These are phyloP conservation scores for Prorops nasuta DNA, from an alignment of 1,140 invertebrate genomes.

Conservation along the genomic window DNA sequence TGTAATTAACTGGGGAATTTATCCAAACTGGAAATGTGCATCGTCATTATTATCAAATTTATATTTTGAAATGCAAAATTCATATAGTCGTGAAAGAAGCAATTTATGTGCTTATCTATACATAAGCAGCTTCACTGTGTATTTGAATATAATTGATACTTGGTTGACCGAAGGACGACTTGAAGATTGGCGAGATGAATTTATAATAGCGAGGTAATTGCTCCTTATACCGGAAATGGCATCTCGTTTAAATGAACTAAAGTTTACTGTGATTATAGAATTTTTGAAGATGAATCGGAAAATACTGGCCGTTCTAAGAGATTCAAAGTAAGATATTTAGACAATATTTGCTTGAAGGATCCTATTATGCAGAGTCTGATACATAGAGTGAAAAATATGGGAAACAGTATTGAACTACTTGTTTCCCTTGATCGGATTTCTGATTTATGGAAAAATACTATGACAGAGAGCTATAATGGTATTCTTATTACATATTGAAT, in stretches of 20 bases:
- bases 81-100: slow-evolving; percentile 45
- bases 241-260: too few relatives aligned
- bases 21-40: slow-evolving; percentile 44
- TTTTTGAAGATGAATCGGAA: slow-evolving; percentile 20
- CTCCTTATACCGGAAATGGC: too few relatives aligned
- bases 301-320: slow-evolving; percentile 27
- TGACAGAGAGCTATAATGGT: slow-evolving; percentile 23
- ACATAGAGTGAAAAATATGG: slow-evolving; percentile 48
- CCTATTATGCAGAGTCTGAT: slow-evolving; percentile 47
- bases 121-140: slow-evolving; percentile 53
- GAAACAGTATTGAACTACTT: slow-evolving; percentile 49
- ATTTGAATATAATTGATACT: slow-evolving; percentile 57
- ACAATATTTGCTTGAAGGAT: slow-evolving; percentile 34
- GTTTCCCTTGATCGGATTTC: slow-evolving; percentile 47
- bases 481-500: not conserved
- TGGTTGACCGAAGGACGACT: slow-evolving; percentile 59
- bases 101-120: slow-evolving; percentile 56
- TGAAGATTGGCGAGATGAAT: slow-evolving; percentile 58
- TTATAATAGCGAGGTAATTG: slow-evolving; percentile 55
- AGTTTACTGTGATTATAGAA: slow-evolving; percentile 19
- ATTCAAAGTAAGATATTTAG: slow-evolving; percentile 35
- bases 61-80: slow-evolving; percentile 50
- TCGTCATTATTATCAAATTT: slow-evolving; percentile 51
- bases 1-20: slow-evolving; percentile 38
- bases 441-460: slow-evolving; percentile 41